phyloP scores from a whole-genome alignment of 2,888 invertebrate species.

The Dastarcus helophoroides region DNA sequence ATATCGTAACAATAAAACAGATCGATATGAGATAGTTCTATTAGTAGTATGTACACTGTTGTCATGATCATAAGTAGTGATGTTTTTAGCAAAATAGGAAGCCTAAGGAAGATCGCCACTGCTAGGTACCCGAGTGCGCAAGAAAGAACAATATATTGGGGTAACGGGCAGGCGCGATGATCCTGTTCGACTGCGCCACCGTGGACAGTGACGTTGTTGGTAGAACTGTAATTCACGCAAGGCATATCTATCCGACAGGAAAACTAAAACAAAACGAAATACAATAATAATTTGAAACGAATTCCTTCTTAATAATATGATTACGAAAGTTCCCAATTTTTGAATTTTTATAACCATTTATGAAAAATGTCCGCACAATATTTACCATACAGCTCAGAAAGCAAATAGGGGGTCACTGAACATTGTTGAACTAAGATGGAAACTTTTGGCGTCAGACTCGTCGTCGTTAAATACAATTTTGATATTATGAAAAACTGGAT shows the following conservation, averaged over 20 bases:
- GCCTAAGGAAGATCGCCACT: slow-evolving; percentile 71
- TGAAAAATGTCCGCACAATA: no score
- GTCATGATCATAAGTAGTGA: slow-evolving; percentile 67
- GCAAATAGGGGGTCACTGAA: no score
- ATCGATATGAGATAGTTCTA: slow-evolving; percentile 68
- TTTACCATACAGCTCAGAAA: no score
- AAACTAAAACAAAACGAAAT: slow-evolving; percentile 11
- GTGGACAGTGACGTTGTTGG: slow-evolving; percentile 43
- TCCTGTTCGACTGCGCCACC: slow-evolving; percentile 37
- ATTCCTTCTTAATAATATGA: no score
- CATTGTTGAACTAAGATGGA: no score
- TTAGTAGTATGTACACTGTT: slow-evolving; percentile 65
- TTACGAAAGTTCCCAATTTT: no score
- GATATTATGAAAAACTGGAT: no score
- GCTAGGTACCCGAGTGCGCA: slow-evolving; percentile 76
- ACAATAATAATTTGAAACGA: no score
- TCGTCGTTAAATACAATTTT: no score
- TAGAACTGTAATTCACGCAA: slow-evolving; percentile 39
- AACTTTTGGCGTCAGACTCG: no score
- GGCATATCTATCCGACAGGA: slow-evolving; percentile 47
- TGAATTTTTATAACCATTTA: no score
- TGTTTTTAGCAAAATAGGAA: slow-evolving; percentile 75
- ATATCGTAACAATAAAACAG: slow-evolving; percentile 75
- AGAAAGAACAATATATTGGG: slow-evolving; percentile 77
- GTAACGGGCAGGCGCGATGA: slow-evolving; percentile 72